A percentile compares a stretch with the other conserved stretches of the same genome.
Conservation (phyloP, 2,888 invertebrate genomes). For the Hypena proboscidalis region DNA sequence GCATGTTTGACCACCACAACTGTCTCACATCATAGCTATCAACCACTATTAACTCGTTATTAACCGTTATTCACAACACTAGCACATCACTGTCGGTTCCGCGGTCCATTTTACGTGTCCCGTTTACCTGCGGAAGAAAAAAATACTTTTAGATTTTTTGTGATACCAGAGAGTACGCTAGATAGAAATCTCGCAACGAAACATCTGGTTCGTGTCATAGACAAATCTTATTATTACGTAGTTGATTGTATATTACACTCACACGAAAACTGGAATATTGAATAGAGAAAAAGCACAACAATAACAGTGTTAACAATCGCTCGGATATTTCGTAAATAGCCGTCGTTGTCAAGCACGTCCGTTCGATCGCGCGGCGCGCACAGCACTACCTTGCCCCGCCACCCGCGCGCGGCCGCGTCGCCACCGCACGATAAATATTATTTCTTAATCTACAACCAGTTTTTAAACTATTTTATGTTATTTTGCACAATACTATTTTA, state of each 20-base stretch:
- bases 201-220: slow-evolving; percentile 24
- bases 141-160: slow-evolving; percentile 36
- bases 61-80: slow-evolving; percentile 64
- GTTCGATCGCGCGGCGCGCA: slow-evolving; percentile 53
- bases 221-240: not conserved
- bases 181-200: slow-evolving; percentile 27
- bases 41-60: slow-evolving; percentile 49
- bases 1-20: slow-evolving; percentile 71
- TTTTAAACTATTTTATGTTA: slow-evolving; percentile 44
- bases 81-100: slow-evolving; percentile 67
- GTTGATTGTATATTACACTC: slow-evolving; percentile 16
- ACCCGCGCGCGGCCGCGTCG: slow-evolving; percentile 34
- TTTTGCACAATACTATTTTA: slow-evolving; percentile 50
- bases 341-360: slow-evolving; percentile 61
- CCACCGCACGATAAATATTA: slow-evolving; percentile 52
- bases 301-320: slow-evolving; percentile 65
- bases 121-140: slow-evolving; percentile 67
- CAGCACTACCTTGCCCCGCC: slow-evolving; percentile 51
- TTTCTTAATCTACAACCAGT: slow-evolving; percentile 68
- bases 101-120: slow-evolving; percentile 65
- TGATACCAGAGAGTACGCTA: slow-evolving; percentile 29
- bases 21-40: slow-evolving; percentile 72
- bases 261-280: slow-evolving; percentile 37
- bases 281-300: slow-evolving; percentile 35
- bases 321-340: slow-evolving; percentile 68